phyloP scores from a whole-genome alignment of 2,888 invertebrate species.

The Diploptera punctata region DNA sequence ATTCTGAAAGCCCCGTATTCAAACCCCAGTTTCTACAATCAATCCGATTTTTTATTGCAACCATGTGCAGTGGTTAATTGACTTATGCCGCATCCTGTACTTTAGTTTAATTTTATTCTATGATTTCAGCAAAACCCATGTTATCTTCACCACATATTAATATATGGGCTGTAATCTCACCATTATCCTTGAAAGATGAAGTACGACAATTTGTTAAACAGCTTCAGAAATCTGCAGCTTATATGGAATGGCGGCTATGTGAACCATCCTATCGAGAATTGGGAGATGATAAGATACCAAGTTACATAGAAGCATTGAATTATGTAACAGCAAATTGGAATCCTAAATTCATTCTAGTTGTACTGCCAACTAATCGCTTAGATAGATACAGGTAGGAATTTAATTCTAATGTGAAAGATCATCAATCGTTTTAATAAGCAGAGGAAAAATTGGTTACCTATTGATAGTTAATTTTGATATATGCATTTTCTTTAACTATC shows the following conservation, averaged over 20 bases:
- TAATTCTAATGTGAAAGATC: no score
- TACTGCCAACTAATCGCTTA: conserved; percentile 70
- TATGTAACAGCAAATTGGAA: conserved; percentile 59
- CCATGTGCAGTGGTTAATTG: no score
- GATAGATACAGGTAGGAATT: conserved; percentile 71
- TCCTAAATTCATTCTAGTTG: conserved; percentile 70
- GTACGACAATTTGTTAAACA: not conserved
- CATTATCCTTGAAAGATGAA: not conserved
- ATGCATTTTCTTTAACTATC: no score
- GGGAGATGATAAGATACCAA: conserved; percentile 63
- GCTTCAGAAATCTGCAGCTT: not conserved
- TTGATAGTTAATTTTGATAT: no score
- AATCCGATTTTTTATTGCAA: no score
- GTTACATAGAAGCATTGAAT: conserved; percentile 68
- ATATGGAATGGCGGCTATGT: not conserved
- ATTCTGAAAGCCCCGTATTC: no score
- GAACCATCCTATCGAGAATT: conserved; percentile 47
- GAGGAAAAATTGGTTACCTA: no score
- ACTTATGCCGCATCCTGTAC: no score
- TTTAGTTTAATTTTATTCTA: no score
- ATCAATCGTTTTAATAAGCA: no score
- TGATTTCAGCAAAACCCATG: not conserved
- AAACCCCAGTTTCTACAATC: no score
- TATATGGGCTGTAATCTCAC: not conserved
- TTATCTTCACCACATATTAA: not conserved